Evolutionary conservation across 2,113 vertebrate species (phyloP), one percentile per base, ranked within the genome.

Genomic region (Dipodomys stephensi): DNA sequence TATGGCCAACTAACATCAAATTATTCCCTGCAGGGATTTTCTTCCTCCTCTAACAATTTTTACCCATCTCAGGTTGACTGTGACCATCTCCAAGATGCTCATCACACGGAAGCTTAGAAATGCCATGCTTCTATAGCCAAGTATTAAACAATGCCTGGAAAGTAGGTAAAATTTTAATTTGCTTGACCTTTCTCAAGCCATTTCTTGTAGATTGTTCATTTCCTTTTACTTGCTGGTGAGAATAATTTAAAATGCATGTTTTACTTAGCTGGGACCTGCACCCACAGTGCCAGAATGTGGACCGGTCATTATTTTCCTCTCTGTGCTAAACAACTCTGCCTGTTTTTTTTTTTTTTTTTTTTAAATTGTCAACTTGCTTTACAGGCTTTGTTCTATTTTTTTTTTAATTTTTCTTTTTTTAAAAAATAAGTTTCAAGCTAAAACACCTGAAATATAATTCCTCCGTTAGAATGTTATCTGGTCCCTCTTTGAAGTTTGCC

Each of bases 361-460:
- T 39, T 39, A 0, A 39, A 39, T 39, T 79, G 83, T 68, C 88
- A 96, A 77, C 80, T 91, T 93, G 96, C 95, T 95, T 92, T 82
- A 92, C 32, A 46, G 96, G 96, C 96, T 96, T 87, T 93, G 35
- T 92, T 95, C 35, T 95, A 71, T 91, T 91, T 92, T 96, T 96
- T 95, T 96, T 95, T 93, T 95, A 71, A 77, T 88, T 95, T 97
- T 97, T 82, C 2, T 88, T 95, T 97, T 96, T 97, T 79, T 91
- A 64, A 97, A 96, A 97, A 97, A 95, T 92, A 95, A 95, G 97
- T 94, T 97, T 97, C 97, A 97, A 97, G 96, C 89, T 96, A 97
- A 97, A 98, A 96, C 96, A 96, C 97, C 95, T 96, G 96, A 97
- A 98, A 96, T 96, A 93, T 88, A 97, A 97, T 94, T 83, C 88